Conservation (phyloP, 2,888 invertebrate genomes). For the Thecocarcelia acutangulata region DNA sequence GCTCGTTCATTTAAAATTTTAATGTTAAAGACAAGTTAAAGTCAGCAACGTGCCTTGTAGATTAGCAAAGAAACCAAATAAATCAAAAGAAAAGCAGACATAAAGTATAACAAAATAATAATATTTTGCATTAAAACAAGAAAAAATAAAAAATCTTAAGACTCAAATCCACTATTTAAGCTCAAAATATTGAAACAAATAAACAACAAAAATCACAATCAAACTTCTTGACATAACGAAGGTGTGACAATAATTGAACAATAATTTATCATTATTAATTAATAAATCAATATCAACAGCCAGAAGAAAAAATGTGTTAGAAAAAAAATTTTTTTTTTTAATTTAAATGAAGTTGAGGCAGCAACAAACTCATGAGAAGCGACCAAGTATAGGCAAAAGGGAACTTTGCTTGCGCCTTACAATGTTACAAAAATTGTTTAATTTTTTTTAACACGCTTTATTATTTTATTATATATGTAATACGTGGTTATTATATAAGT, state of each 20-base stretch:
- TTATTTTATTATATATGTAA: too few relatives aligned
- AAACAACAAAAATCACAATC: constrained; percentile 41
- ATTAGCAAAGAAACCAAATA: constrained; percentile 63
- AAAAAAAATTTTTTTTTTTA: constrained; percentile 12
- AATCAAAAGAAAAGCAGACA: constrained; percentile 32
- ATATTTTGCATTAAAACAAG: constrained; percentile 28
- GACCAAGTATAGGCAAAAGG: too few relatives aligned
- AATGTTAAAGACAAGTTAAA: not conserved
- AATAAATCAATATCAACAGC: constrained; percentile 59
- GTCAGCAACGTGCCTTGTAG: constrained; percentile 29
- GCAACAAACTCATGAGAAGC: not conserved
- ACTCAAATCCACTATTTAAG: constrained; percentile 20
- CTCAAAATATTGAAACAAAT: constrained; percentile 40
- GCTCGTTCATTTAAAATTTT: too few relatives aligned
- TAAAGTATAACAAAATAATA: not conserved
- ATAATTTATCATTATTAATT: constrained; percentile 69
- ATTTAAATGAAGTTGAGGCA: constrained; percentile 36
- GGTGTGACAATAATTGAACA: constrained; percentile 69
- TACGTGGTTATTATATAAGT: too few relatives aligned
- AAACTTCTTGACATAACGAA: constrained; percentile 64
- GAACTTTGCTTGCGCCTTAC: too few relatives aligned
- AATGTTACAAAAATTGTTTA: not conserved
- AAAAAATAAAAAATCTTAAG: constrained; percentile 5
- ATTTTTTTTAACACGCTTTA: too few relatives aligned
- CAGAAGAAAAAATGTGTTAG: not conserved